phyloP scores from a whole-genome alignment of 1,140 invertebrate genomes.

The Pararge aegeria region DNA sequence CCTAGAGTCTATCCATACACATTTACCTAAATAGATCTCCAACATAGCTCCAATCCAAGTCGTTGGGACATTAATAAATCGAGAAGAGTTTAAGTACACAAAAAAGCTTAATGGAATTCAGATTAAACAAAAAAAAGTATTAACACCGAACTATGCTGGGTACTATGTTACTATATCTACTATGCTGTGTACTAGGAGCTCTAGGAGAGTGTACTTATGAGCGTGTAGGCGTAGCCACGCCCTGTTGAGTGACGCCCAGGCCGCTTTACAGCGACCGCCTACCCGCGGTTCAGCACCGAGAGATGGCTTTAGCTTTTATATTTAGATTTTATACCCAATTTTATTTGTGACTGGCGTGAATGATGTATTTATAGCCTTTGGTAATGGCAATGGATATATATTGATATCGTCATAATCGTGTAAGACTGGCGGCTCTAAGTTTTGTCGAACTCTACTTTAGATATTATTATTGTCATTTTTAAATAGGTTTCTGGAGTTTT shows the following conservation, averaged over 20 bases:
- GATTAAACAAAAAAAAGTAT: slow-evolving; percentile 24
- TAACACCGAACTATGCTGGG: slow-evolving; percentile 19
- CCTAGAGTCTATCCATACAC: no score
- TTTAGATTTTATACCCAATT: slow-evolving; percentile 3
- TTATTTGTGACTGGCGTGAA: neutral
- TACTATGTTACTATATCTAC: neutral
- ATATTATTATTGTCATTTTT: no score
- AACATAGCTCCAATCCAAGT: no score
- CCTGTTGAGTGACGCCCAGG: slow-evolving; percentile 67
- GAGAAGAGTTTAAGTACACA: no score
- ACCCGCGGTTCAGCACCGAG: slow-evolving; percentile 25
- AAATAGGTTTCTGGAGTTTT: no score
- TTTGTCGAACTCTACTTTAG: no score
- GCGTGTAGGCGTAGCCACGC: slow-evolving; percentile 53
- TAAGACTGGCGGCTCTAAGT: no score
- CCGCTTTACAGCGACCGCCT: slow-evolving; percentile 65
- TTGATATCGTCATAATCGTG: no score
- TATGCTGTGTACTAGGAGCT: no score
- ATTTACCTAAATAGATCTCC: no score
- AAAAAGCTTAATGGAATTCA: slow-evolving; percentile 2
- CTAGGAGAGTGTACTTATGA: slow-evolving; percentile 41
- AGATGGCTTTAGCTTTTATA: slow-evolving; percentile 8
- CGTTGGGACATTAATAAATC: no score
- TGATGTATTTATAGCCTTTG: neutral
- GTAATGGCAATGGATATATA: neutral